Evolutionary conservation across 2,113 vertebrate species (phyloP), one percentile per base, ranked within the genome.

Genomic region (Daboia siamensis): DNA sequence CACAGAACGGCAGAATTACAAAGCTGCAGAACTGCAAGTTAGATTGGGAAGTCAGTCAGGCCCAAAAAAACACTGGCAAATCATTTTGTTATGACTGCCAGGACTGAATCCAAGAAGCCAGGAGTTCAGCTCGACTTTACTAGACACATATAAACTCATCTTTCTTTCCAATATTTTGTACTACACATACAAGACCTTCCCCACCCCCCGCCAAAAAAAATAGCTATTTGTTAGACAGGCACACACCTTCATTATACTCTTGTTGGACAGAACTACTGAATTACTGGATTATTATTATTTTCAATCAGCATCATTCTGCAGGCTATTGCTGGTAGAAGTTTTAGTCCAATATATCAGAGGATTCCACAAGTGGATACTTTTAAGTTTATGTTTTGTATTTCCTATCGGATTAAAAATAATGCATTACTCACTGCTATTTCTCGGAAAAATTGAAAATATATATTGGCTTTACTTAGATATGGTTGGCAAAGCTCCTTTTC

Each of bases 401-500:
- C 11, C 51, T 46, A 55, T 80, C 33, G 17, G 54, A 29, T 48
- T 64, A 23, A 26, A 86, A 93, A 86, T 29, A 3, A 12, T 54
- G 23, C 8, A 56, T 69, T 87, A 90, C 29, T 44, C 29, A 90
- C 20, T 44, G 93, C 92, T 55, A 20, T 64, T 93, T 46, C 91
- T 87, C 44, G 90, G 87, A 86, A 86, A 87, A 93, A 95, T 56
- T 29, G 24, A 39, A 51, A 91, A 54, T 26, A 51, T 89, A 84
- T 20, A 26, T 93, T 48, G 24, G 46, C 86, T 85, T 6, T 64
- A 51, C 46, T 24, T 61, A 80, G 90, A 69, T 90, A 93, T 44
- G 87, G 17, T 46, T 93, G 93, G 92, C 80, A 93, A n/a, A 85
- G 90, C 93, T 93, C 94, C 95, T 95, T 95, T 94, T 87, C 80